phyloP scores from a whole-genome alignment of 2,113 vertebrate genomes.

The Syngnathus scovelli region DNA sequence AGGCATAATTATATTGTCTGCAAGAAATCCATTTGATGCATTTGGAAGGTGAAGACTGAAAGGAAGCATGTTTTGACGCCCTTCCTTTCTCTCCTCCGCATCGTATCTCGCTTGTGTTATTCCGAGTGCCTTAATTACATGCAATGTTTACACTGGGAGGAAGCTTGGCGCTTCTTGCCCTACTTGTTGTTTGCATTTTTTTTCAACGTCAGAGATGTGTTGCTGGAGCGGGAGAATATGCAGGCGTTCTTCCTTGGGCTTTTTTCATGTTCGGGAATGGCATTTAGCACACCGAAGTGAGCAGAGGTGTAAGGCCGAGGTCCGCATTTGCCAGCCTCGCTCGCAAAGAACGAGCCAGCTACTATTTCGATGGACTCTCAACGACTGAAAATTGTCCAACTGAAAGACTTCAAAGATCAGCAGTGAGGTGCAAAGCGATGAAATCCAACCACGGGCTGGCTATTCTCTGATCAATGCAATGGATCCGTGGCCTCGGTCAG shows the following conservation, averaged over 20 bases:
- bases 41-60: background rate
- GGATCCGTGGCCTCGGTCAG: slow-evolving; percentile 27
- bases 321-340: too few species aligned
- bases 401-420: background rate
- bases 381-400: background rate
- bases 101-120: slow-evolving; percentile 18
- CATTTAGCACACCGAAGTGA: too few species aligned
- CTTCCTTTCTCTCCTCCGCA: slow-evolving; percentile 27
- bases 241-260: slow-evolving; percentile 29
- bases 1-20: background rate
- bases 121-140: slow-evolving; percentile 52
- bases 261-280: slow-evolving; percentile 2
- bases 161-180: slow-evolving; percentile 40
- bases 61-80: background rate
- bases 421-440: slow-evolving; percentile 12
- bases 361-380: too few species aligned
- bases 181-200: slow-evolving; percentile 55
- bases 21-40: background rate
- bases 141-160: slow-evolving; percentile 45
- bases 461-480: slow-evolving; percentile 39
- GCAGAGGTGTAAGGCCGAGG: too few species aligned
- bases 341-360: too few species aligned
- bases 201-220: slow-evolving; percentile 6
- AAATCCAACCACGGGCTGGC: slow-evolving; percentile 10
- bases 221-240: slow-evolving; percentile 5